Evolutionary conservation across 2,797 vertebrate genomes (phyloP), one percentile per base, ranked within the genome.

Genomic region (Jordanella pulchra): DNA sequence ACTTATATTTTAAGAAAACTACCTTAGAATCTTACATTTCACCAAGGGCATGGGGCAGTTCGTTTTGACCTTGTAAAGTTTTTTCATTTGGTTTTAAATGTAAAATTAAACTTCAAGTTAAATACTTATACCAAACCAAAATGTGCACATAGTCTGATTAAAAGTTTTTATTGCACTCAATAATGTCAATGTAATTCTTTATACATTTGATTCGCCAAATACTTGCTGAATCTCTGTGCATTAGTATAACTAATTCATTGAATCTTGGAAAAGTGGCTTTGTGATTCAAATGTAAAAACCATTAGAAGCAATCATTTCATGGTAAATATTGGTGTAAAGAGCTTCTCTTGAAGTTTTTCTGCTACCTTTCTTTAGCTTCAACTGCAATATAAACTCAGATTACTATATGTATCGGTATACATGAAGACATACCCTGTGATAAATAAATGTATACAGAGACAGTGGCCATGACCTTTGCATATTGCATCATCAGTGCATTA

Each of bases 401-500:
- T 48, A n/a, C n/a, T n/a, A n/a, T n/a, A 54, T 53, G 28, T 72
- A 72, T 78, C 35, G 56, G 25, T 54, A 30, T 30, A 65, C 67
- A 74, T 4, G 9, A 50, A 73, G 67, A 78, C 69, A 60, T 51
- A n/a, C 1, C 71, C 47, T 53, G 58, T 83, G 77, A 88, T 86
- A 35, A 85, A 92, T 80, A 75, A 72, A 67, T 81, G 30, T 76
- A 70, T 58, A 66, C 60, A 71, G 70, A 86, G 85, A 91, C 86
- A 85, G 69, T 76, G 81, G 85, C 78, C 75, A 32, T 93, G 93
- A 93, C 92, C 92, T 93, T 89, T 91, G 83, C 79, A 82, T 85
- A 89, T 91, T 91, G 86, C 89, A 91, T 93, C 92, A 94, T 92
- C 81, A 76, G 80, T 18, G 13, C 79, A 93, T 95, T 88, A 94